Base-by-base conservation (phyloP, 2,888 invertebrate species). In the Pemphredon lugubris region DNA sequence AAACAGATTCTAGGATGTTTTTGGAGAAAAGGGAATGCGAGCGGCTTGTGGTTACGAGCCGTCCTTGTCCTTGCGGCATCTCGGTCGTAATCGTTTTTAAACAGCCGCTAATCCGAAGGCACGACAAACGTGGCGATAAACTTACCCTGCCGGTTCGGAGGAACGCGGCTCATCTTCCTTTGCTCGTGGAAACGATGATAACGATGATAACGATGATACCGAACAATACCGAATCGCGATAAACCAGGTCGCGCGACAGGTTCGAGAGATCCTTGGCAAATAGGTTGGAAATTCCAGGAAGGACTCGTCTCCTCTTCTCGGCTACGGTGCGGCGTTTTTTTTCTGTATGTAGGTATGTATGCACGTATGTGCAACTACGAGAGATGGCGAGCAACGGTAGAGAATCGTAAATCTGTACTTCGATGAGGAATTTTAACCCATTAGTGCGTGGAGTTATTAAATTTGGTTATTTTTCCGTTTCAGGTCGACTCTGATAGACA, bases 101-200 rank as follows among this genome's bases (percentile, higher is more conserved):
- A 85, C 77, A 84, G 44, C 53, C 72, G 72, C 83, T 87, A 87
- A 87, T 87, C 86, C 84, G 77, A 75, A 85, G 79, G 71, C 65
- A 82, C 70, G 72, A 86, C 81, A 84, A 81, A 81, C 74, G 82
- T 80, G 79, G 80, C 65, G 79, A 81, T 75, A 79, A 77, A 68
- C 48, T n/a, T 53, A 32, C 64, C 53, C 54, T 44, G 63, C 42
- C 55, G 50, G 47, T 65, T 67, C 54, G 34, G 53, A 59, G 73
- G 66, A 60, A 69, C 66, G 71, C 66, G 63, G 53, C 26, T 45
- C 32, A 66, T 30, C 59, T 58, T 67, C 55, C 48, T 65, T 55
- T 34, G 50, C 14, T 51, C 45, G 21, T 13, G 61, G 54, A 71
- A 64, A 54, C 60, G 59, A 42, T 68, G 84, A 85, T 84, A 83